A percentile compares a stretch with the other conserved stretches of the same genome.
phyloP scores from a whole-genome alignment of 2,797 vertebrate species.

The Darevskia nairensis region DNA sequence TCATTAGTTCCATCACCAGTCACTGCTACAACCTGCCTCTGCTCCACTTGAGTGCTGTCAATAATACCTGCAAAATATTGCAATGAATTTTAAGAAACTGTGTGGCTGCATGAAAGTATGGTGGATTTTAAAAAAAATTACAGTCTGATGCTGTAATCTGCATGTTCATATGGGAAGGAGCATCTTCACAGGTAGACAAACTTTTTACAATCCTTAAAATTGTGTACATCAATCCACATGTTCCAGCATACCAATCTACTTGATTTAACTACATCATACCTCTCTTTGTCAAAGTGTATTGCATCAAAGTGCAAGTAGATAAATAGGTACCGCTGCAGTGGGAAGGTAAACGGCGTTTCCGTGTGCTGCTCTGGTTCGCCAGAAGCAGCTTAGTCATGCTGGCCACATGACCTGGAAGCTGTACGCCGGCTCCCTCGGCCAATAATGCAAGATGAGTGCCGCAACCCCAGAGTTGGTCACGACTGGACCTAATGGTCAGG shows the following conservation, averaged over 20 bases:
- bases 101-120: background rate
- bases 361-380: too few species aligned
- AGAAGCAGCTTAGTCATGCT: too few species aligned
- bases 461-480: too few species aligned
- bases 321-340: too few species aligned
- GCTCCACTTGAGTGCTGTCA: constrained; percentile 92
- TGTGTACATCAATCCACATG: background rate
- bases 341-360: too few species aligned
- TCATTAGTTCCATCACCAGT: constrained; percentile 98
- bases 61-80: constrained; percentile 89
- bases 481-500: too few species aligned
- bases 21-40: constrained; percentile 98
- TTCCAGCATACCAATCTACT: background rate
- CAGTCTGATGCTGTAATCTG: background rate
- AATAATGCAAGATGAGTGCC: too few species aligned
- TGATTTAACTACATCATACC: background rate
- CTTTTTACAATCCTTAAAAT: background rate
- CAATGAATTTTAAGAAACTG: background rate
- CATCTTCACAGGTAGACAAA: background rate
- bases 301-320: too few species aligned
- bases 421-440: too few species aligned
- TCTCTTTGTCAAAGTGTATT: background rate
- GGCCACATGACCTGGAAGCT: too few species aligned
- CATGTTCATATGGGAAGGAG: background rate
- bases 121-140: background rate